A percentile compares a stretch with the other conserved stretches of the same genome.
Evolutionary conservation across 2,888 invertebrate species (phyloP).

Genomic region (Brenthis daphne): DNA sequence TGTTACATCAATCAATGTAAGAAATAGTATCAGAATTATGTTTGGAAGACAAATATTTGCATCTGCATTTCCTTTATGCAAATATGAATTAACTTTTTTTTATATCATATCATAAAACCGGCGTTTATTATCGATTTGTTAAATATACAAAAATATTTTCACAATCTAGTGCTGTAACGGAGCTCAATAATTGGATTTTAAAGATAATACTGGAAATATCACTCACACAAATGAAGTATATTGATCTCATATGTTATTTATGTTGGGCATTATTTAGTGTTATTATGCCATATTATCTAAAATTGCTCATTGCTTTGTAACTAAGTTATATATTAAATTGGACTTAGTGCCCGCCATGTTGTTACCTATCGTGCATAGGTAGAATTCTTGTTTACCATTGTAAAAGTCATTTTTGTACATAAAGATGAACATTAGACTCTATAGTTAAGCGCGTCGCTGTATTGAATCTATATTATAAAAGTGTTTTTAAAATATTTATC

Average conservation of each 20-base stretch:
- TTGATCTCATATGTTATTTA: constrained; percentile 78
- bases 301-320: constrained; percentile 66
- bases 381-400: constrained; percentile 29
- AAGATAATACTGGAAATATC: constrained; percentile 36
- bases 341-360: constrained; percentile 50
- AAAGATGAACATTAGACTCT: constrained; percentile 19
- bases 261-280: constrained; percentile 66
- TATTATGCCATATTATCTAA: constrained; percentile 68
- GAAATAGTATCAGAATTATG: constrained; percentile 7
- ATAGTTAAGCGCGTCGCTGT: constrained; percentile 15
- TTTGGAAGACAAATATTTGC: too few relatives aligned
- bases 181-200: constrained; percentile 14
- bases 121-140: too few relatives aligned
- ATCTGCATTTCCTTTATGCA: too few relatives aligned
- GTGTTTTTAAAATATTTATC: constrained; percentile 33
- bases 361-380: constrained; percentile 28
- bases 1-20: constrained; percentile 14
- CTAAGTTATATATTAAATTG: constrained; percentile 56
- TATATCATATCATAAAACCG: too few relatives aligned
- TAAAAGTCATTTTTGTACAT: constrained; percentile 34
- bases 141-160: too few relatives aligned
- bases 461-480: constrained; percentile 26
- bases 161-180: constrained; percentile 14
- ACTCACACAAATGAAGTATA: constrained; percentile 50
- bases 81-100: too few relatives aligned